Base-by-base conservation (phyloP, 2,888 invertebrate species). In the Drosophila pseudotakahashii region DNA sequence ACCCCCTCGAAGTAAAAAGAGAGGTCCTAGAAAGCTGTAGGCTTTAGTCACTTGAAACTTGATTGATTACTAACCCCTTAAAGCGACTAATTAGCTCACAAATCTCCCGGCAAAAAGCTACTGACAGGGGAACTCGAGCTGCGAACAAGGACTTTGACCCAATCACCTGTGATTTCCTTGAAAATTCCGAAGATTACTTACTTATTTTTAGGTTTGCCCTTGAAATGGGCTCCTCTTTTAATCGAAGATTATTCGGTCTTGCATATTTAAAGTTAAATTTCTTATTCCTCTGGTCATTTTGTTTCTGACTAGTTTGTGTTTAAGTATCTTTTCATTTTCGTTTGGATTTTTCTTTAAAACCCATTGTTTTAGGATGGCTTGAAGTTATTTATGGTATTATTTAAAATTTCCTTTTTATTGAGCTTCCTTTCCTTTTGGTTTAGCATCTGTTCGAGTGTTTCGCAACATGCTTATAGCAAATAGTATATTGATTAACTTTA, bases 71-170 rank as follows among this genome's bases (percentile, higher is more conserved):
- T 41, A 34, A 64, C 16, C 26, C 51, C 41, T 44, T 37, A 41
- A 53, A 52, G 64, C 54, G 68, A 54, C 19, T 64, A 51, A 66
- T 66, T 66, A 47, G 44, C 16, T n/a, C 16, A 67, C 39, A 34
- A 54, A 54, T 39, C 54, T 34, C 47, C 36, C 7, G 13, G 37
- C 44, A 26, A 30, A 39, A 36, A 44, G 44, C 13, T 44, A 14
- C 23, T 47, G 45, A 47, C 45, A 11, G 14, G 23, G 23, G 32
- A 39, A 26, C 23, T 48, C 16, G 47, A 62, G 47, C 62, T 26
- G 41, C 32, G 9, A 41, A 34, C n/a, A 61, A 16, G 63, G 45
- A 62, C 39, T 11, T 39, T 37, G 37, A 10, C 30, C 14, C 14
- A n/a, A 14, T 6, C 16, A 7, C 7, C 51, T 14, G 13, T 0